Conservation (phyloP, 2,797 vertebrate genomes). For the Sandelia bainsii region DNA sequence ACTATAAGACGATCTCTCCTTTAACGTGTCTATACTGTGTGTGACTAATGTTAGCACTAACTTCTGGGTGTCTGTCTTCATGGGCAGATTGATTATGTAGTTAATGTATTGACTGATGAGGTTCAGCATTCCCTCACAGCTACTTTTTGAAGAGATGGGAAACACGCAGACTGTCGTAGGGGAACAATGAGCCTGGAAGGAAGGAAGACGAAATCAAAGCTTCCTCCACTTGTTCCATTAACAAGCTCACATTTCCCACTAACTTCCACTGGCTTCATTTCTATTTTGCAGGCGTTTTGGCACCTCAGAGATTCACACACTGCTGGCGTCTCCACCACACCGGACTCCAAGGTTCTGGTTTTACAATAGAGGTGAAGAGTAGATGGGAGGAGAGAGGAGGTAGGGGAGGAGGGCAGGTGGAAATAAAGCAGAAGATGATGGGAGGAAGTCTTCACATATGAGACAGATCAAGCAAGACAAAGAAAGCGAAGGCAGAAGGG, state of each 20-base stretch:
- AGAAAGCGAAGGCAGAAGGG: background rate
- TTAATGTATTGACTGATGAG: too few species aligned
- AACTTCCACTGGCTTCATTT: background rate
- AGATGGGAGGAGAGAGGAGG: background rate
- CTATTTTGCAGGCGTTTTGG: background rate
- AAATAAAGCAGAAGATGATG: background rate
- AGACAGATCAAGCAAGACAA: background rate
- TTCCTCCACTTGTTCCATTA: background rate
- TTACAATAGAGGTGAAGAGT: conserved; percentile 1
- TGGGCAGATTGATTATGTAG: too few species aligned
- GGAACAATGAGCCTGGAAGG: background rate
- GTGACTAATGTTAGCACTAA: too few species aligned
- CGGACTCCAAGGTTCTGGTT: conserved; percentile 2
- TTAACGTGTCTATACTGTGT: too few species aligned
- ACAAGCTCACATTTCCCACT: conserved; percentile 10
- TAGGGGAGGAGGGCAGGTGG: background rate
- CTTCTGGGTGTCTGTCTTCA: too few species aligned
- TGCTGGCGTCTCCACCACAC: background rate
- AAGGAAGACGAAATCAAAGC: background rate
- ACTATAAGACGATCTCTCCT: too few species aligned
- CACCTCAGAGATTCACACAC: background rate
- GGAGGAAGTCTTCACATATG: conserved; percentile 17
- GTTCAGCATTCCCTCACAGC: background rate
- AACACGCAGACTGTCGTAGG: background rate
- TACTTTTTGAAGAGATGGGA: background rate